Percentiles rank a stretch among this genome's conserved stretches.
These are phyloP conservation scores for Eulithis testata DNA, from an alignment of 2,888 invertebrate species.

Conservation along the genomic window DNA sequence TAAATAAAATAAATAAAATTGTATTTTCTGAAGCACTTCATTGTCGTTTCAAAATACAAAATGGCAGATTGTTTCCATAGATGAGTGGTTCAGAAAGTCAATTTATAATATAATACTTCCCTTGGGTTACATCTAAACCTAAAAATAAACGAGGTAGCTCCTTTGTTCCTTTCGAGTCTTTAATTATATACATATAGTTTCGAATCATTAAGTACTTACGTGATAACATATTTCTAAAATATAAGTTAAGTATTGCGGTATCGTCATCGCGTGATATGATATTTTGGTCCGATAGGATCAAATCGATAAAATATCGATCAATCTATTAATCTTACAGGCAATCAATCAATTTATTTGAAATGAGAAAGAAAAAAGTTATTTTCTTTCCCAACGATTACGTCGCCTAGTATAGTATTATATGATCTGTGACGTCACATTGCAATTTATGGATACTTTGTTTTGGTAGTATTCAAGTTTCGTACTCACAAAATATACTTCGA, in stretches of 20 bases:
- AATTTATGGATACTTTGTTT: too few relatives aligned
- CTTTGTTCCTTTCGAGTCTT: conserved; percentile 29
- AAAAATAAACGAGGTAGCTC: conserved; percentile 21
- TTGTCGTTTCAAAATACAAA: too few relatives aligned
- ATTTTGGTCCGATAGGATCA: too few relatives aligned
- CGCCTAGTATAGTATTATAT: too few relatives aligned
- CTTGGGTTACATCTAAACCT: not conserved
- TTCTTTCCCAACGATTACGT: too few relatives aligned
- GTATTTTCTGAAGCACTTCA: not conserved
- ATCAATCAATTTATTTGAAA: too few relatives aligned
- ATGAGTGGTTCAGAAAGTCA: conserved; percentile 1
- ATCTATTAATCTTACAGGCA: too few relatives aligned
- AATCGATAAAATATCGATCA: too few relatives aligned
- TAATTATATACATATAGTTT: not conserved
- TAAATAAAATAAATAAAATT: not conserved
- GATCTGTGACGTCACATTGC: too few relatives aligned
- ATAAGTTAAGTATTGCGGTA: not conserved
- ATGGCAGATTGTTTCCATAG: not conserved
- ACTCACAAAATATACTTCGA: conserved; percentile 38
- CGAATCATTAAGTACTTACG: not conserved
- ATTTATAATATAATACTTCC: conserved; percentile 2
- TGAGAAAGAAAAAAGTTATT: too few relatives aligned
- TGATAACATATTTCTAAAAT: conserved; percentile 8
- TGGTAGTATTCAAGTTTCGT: too few relatives aligned
- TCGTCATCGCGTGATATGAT: too few relatives aligned